Base-by-base conservation (phyloP, 1,140 invertebrate species). In the Orius insidiosus region DNA sequence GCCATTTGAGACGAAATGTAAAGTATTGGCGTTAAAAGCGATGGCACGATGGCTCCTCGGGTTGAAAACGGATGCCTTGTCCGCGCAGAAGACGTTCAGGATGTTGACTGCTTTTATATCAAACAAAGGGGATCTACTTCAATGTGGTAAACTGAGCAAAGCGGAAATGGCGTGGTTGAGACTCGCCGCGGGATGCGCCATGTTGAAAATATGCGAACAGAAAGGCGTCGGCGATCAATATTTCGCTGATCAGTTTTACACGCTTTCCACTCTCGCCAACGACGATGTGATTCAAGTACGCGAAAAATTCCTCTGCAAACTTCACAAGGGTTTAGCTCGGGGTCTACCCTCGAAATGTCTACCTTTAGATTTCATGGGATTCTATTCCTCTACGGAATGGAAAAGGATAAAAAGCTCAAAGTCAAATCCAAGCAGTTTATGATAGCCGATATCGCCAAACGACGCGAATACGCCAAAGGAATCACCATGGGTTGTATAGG, bases 351-450 rank as follows among this genome's bases (percentile, higher is more conserved):
- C 84, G 53, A 85, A 85, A 62, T 88, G 85, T 61, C 68, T 98
- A 39, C 92, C 92, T 2, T 63, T 96, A 43, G 89, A 96, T 64
- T 98, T 96, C 65, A 94, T 98, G 88, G 88, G 87, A 18, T 86
- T 53, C 18, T 50, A 48, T 18, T 48, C 48, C 11, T 47, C 30
- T 46, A 32, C 38, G 89, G 87, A 7, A 74, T 82, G 51, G 90
- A 95, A 64, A 72, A 77, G 15, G 80, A 90, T 48, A 78, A 80
- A 52, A 73, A 76, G 52, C 62, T 86, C 32, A 75, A 75, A 48
- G 58, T 58, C n/a, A 58, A 71, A 31, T 65, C 84, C 10, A 78
- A 77, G 53, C 72, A 79, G 53, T 85, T 81, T 59, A 81, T 93
- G 73, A 63, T 78, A 30, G 71, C 76, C 1, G 92, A 95, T 64